Evolutionary conservation across 2,888 invertebrate genomes (phyloP), one percentile per base, ranked within the genome.

Genomic region (Drosophila gaucha): DNA sequence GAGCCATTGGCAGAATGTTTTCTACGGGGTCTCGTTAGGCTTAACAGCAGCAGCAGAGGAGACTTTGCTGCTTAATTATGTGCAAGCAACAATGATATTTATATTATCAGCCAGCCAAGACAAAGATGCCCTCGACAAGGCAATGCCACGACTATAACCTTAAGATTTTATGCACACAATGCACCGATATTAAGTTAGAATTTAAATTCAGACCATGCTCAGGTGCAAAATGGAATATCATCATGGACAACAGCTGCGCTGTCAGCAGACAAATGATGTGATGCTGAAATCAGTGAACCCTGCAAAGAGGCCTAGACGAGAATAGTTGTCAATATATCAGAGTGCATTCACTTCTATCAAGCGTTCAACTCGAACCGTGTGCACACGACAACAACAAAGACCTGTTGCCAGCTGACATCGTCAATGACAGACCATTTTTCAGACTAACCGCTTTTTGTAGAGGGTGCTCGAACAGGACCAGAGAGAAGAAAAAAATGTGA

Each of bases 11-110:
- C 62, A 56, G 38, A 46, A 60, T 68, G 77, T 59, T 82, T 67
- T 56, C 82, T 67, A 67, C 54, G 64, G 67, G 71, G 76, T 78
- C 64, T 78, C 74, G 78, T 77, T 67, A 80, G 73, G 51, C 60
- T 76, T 76, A 71, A 41, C 54, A 18, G 38, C 12, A 20, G 50
- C 46, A 10, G 44, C 12, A 12, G 43, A 16, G 12, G 30, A 60
- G 74, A 63, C 43, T 68, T 47, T 62, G 55, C 55, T 73, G 82
- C 75, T 83, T 86, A 88, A 85, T 85, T 85, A 88, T 86, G 86
- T 88, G 88, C 88, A 86, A 86, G 86, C 84, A 83, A 76, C 84
- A 83, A 80, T 77, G 83, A 88, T 88, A 83, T 86, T 83, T 86
- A 88, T 88, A 88, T 82, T 83, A 86, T 86, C 49, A 52, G 26